Evolutionary conservation across 2,888 invertebrate genomes (phyloP), one percentile per base, ranked within the genome.

Genomic region (Hirtodrosophila histrioides): DNA sequence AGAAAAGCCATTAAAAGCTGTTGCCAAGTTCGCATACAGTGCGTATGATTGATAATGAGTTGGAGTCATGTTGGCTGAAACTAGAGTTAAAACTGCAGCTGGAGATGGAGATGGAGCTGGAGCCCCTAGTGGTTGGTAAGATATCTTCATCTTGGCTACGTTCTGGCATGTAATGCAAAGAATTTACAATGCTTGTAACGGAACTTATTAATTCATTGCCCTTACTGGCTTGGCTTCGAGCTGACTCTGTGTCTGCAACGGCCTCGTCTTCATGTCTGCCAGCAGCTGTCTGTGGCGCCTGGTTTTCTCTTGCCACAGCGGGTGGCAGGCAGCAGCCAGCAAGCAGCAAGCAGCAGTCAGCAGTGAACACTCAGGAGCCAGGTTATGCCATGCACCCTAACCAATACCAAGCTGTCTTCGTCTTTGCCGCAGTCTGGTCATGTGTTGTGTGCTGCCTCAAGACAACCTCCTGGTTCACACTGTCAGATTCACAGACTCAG

Each of bases 31-130:
- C 58, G 55, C 63, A 55, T 27, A 70, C 80, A 68, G 70, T 77
- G 87, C 85, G 81, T 86, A 78, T 87, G 82, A 82, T 87, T 82
- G 79, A 87, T 87, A 87, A 82, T 87, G 72, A 87, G 56, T 68
- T 33, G 49, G 46, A 27, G 46, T 29, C 23, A 44, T 37, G 44
- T 11, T 39, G 35, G 27, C 27, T 27, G 27, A 43, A 35, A 37
- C 24, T 23, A 39, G 2, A 40, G 7, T 9, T 23, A 5, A 4
- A 29, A 9, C 12, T 35, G 17, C 27, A 10, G 48, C 8, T 24
- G 17, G 17, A 27, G 39, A 35, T 24, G 17, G 1, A n/a, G 31
- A 4, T 4, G 35, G 10, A 43, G 41, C 37, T 11, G 40, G 8
- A 17, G 33, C 7, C 17, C 23, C 1, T 17, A 10, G 23, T 2